These are phyloP conservation scores for Pachyrhynchus sulphureomaculatus DNA, from an alignment of 1,140 invertebrate genomes.

Conservation along the genomic window DNA sequence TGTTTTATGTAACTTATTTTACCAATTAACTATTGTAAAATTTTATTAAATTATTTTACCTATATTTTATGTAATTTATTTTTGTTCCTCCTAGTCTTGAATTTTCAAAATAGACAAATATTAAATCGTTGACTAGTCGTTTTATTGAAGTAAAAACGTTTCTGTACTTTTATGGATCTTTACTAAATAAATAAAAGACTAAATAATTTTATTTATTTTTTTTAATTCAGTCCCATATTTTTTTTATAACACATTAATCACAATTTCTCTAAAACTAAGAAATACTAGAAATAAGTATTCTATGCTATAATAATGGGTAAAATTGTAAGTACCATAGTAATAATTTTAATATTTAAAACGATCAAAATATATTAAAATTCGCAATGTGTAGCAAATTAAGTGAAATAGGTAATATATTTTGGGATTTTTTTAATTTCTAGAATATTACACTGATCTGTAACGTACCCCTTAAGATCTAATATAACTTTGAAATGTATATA, in stretches of 20 bases:
- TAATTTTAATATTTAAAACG: conserved; percentile 21
- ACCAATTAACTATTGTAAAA: too few relatives aligned
- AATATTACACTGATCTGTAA: conserved; percentile 45
- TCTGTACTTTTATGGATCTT: too few relatives aligned
- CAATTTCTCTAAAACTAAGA: conserved; percentile 37
- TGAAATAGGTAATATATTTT: conserved; percentile 35
- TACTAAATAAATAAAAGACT: neutral
- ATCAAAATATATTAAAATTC: conserved; percentile 33
- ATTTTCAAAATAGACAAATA: too few relatives aligned
- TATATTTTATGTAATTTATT: too few relatives aligned
- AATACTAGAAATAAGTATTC: conserved; percentile 28
- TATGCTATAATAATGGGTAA: conserved; percentile 31
- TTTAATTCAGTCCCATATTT: conserved; percentile 43
- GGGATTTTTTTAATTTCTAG: conserved; percentile 27
- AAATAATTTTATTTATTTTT: neutral
- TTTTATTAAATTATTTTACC: too few relatives aligned
- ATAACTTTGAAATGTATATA: conserved; percentile 44
- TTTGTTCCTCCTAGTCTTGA: too few relatives aligned
- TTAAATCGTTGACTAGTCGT: too few relatives aligned
- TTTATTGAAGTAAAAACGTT: neutral
- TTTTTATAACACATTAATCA: conserved; percentile 40
- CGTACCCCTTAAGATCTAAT: conserved; percentile 33
- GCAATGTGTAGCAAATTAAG: conserved; percentile 34
- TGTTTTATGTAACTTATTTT: too few relatives aligned
- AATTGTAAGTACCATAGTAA: conserved; percentile 35